Evolutionary conservation across 2,797 vertebrate genomes (phyloP), one percentile per base, ranked within the genome.

Genomic region (Hapalemur alaotrensis): DNA sequence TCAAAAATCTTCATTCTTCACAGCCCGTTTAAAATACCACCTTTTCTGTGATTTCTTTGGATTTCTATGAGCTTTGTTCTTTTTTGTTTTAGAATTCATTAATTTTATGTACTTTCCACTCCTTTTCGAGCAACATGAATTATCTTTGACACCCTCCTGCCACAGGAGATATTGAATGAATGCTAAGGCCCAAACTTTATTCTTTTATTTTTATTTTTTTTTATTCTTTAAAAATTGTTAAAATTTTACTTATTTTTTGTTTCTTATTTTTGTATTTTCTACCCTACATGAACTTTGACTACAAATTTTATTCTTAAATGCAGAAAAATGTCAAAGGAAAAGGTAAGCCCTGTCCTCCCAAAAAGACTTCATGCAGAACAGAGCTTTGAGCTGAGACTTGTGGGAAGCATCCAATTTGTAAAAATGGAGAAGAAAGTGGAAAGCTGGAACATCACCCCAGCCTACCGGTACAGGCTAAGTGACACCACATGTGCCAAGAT

Each of bases 301-400:
- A 38, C 50, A 61, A 11, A 67, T 25, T 59, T 54, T 8, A 28
- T 93, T 85, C 75, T 52, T 63, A 80, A 76, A 17, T 46, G 9
- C 48, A 88, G 79, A 83, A 83, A 82, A 91, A 50, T 63, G 54
- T 32, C 59, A 82, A 82, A 65, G 52, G 32, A 89, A 93, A 95
- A 88, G 59, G 46, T 85, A 67, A 61, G 52, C 14, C 30, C 43
- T 63, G 22, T 9, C 4, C 43, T 61, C 72, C 38, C 32, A 10
- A 61, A n/a, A 93, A 78, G 67, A 57, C 28, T 54, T 92, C 23
- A 35, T 23, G 25, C 35, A 54, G 84, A 94, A 43, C 17, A 92
- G 12, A 88, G n/a, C 25, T 91, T 84, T 65, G 65, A 93, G 18
- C 67, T 76, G 81, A 90, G 57, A 72, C 89, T 61, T 85, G 35